Evolutionary conservation across 2,113 vertebrate genomes (phyloP), one percentile per base, ranked within the genome.

Genomic region (Gymnobelideus leadbeateri): DNA sequence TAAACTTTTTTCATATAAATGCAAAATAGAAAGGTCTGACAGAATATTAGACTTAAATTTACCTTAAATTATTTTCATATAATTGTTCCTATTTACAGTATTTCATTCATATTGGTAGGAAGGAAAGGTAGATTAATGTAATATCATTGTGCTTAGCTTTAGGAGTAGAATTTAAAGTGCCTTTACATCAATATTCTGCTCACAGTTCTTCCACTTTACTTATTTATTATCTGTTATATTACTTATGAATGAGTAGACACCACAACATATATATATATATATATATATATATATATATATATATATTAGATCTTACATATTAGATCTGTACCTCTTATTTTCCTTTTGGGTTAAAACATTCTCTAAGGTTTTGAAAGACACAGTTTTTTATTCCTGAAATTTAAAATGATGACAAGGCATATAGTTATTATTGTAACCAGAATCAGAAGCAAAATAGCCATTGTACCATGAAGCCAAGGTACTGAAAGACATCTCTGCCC

Each of bases 401-500:
- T 43, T 84, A 84, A 84, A 84, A 43, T 8, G 6, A 77, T 77
- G 37, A 8, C 68, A 84, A 84, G 19, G 37, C 68, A 43, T 68
- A 68, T 37, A 68, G 61, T 68, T 68, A 61, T 77, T 77, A 43
- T 43, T 43, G n/a, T 43, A 84, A 43, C n/a, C n/a, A 84, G 68
- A 31, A 84, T 21, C n/a, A 23, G n/a, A 43, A 84, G 37, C n/a
- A 84, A 84, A 84, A 84, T 84, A 84, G n/a, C n/a, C 68, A 43
- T 19, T 23, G 19, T 84, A 43, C 28, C 31, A 31, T 37, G 57
- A 92, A 50, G 52, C 51, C 89, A 96, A 97, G 84, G 90, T 43
- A 61, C 57, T 61, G 95, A 89, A 6, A 84, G n/a, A 84, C 2
- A 1, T 89, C 91, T 97, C 95, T 2, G 0, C 93, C 93, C 95